A percentile compares a stretch with the other conserved stretches of the same genome.
Evolutionary conservation across 2,888 invertebrate genomes (phyloP).

Genomic region (Andrena fulva): DNA sequence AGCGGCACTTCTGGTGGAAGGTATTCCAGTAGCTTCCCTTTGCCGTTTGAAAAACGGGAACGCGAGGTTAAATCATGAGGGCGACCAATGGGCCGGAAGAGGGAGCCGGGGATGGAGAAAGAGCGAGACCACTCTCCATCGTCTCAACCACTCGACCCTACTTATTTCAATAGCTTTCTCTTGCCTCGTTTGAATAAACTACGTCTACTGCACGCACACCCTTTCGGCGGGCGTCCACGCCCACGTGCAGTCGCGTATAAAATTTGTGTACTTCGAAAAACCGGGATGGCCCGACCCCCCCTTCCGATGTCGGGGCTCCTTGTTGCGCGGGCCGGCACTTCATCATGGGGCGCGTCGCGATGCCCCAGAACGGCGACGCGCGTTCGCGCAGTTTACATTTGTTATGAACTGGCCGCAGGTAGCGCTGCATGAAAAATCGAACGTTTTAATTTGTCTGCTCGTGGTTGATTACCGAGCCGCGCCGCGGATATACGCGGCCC

Average conservation of each 20-base stretch:
- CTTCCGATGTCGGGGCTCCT: constrained; percentile 38
- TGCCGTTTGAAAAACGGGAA: constrained; percentile 76
- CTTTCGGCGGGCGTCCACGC: constrained; percentile 25
- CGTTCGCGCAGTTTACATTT: constrained; percentile 57
- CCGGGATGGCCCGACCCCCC: constrained; percentile 41
- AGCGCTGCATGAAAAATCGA: constrained; percentile 54
- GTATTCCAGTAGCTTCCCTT: constrained; percentile 69
- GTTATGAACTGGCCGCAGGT: constrained; percentile 52
- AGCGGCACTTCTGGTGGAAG: constrained; percentile 65
- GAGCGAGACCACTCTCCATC: constrained; percentile 56
- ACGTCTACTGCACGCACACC: constrained; percentile 59
- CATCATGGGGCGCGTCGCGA: constrained; percentile 27
- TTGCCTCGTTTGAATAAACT: constrained; percentile 82
- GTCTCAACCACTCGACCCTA: constrained; percentile 81
- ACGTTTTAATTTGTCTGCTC: constrained; percentile 60
- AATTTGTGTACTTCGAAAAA: constrained; percentile 48
- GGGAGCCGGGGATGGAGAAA: constrained; percentile 42
- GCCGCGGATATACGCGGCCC: constrained; percentile 35
- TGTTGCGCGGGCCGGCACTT: constrained; percentile 48
- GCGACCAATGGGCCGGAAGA: constrained; percentile 82
- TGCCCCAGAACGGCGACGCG: constrained; percentile 19
- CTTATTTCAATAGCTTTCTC: constrained; percentile 83
- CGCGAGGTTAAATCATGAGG: constrained; percentile 81
- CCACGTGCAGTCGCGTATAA: constrained; percentile 43
- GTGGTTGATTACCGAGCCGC: constrained; percentile 55